Conservation (phyloP, 2,797 vertebrate species). For the Rhinoraja longicauda region DNA sequence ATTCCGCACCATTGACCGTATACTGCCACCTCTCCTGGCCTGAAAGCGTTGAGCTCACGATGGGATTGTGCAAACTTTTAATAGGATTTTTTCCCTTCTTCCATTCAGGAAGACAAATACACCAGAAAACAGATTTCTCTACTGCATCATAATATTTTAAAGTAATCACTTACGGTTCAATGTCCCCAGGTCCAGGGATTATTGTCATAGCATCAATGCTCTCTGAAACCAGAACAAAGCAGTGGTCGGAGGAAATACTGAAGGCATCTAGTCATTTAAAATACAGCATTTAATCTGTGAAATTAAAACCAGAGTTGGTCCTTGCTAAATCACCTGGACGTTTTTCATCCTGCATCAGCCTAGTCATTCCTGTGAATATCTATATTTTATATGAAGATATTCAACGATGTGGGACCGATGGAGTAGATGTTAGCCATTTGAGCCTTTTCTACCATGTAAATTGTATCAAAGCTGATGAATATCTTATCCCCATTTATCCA, state of each 20-base stretch:
- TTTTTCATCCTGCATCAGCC: neutral
- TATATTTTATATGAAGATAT: neutral
- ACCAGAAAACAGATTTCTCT: neutral
- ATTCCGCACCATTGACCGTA: neutral
- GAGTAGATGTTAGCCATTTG: neutral
- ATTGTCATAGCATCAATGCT: conserved; percentile 55
- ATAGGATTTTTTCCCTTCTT: neutral
- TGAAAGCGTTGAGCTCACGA: neutral
- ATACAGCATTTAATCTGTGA: neutral
- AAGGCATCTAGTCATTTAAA: neutral
- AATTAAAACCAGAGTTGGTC: neutral
- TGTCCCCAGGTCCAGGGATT: conserved; percentile 60
- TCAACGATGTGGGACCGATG: neutral
- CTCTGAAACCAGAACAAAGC: conserved; percentile 53
- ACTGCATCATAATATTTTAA: neutral
- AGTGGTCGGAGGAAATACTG: neutral
- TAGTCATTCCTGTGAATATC: neutral
- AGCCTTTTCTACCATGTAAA: neutral
- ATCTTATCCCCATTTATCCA: neutral
- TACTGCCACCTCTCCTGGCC: neutral
- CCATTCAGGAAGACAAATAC: too few species aligned
- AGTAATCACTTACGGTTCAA: conserved; percentile 72
- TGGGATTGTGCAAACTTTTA: neutral
- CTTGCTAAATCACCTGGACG: neutral
- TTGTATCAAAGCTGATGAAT: neutral